Evolutionary conservation across 2,888 invertebrate genomes (phyloP), one percentile per base, ranked within the genome.

Genomic region (Chromoteleia sp.): DNA sequence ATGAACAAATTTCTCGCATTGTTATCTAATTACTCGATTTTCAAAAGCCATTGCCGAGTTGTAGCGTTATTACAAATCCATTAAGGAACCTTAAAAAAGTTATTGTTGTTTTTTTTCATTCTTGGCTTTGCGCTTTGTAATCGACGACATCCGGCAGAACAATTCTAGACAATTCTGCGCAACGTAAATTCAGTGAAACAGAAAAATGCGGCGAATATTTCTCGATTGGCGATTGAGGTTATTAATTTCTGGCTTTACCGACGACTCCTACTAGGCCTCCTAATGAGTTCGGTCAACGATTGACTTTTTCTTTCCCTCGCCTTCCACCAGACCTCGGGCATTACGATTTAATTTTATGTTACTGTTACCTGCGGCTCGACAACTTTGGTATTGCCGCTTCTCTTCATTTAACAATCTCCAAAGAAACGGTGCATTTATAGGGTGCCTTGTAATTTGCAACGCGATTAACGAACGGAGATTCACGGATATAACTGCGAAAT

Each of bases 161-260:
- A 58, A 58, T 58, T 78, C 41, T 36, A 61, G 45, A 54, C 59
- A 45, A 39, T 74, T 80, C 43, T 21, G 3, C 5, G 54, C 39
- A 63, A 39, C 52, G 54, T 50, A 45, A 61, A 74, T 79, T 79
- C 54, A 68, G 48, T 25, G 73, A 71, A 76, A 71, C 14, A 45
- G 52, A 77, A 73, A 76, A 58, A 81, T 70, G 43, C 36, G 17
- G 45, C 61, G 67, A 68, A 59, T 30, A 74, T 70, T 65, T 82
- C 52, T 71, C 54, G 71, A 71, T 70, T 58, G 67, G 12, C 67
- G 54, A 82, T 75, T 68, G 61, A 71, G 56, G 84, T 86, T 86
- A 87, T 86, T 87, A 86, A 87, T 86, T 87, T 85, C 83, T 83
- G 79, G 84, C 78, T 86, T 85, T 85, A 86, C 82, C 82, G 82